A percentile compares a stretch with the other conserved stretches of the same genome.
Evolutionary conservation across 2,888 invertebrate species (phyloP).

Genomic region (Invenusta paracnida): DNA sequence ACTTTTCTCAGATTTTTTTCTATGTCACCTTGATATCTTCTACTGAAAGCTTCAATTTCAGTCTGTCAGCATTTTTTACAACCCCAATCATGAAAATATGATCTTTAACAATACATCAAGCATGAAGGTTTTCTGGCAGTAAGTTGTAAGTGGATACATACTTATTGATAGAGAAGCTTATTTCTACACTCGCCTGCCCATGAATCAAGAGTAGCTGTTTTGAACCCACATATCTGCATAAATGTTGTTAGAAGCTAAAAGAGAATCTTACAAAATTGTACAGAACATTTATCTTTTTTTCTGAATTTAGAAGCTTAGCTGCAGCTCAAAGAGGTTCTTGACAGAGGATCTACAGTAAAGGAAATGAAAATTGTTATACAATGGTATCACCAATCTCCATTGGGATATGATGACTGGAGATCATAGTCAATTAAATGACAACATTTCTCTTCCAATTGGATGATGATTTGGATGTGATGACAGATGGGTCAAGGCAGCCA

Average conservation of each 20-base stretch:
- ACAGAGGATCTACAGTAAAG: not conserved
- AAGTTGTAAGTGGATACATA: not conserved
- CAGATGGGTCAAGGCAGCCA: not conserved
- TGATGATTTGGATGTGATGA: slow-evolving; percentile 15
- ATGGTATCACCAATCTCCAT: not conserved
- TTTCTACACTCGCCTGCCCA: not conserved
- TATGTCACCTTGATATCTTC: not conserved
- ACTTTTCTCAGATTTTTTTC: not conserved
- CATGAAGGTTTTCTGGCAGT: not conserved
- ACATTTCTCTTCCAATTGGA: not conserved
- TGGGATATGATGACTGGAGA: not conserved
- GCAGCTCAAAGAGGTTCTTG: slow-evolving; percentile 14
- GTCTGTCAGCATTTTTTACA: not conserved
- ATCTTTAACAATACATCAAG: not conserved
- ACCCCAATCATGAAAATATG: not conserved
- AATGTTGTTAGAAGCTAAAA: not conserved
- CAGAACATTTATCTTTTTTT: not conserved
- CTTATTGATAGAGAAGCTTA: not conserved
- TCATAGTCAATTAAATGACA: not conserved
- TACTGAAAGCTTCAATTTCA: not conserved
- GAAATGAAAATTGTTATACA: not conserved
- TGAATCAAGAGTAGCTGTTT: slow-evolving; percentile 2
- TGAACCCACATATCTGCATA: not conserved
- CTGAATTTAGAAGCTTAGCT: not conserved
- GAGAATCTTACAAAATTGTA: not conserved